Evolutionary conservation across 2,113 vertebrate species (phyloP).

Genomic region (Zonotrichia leucophrys): DNA sequence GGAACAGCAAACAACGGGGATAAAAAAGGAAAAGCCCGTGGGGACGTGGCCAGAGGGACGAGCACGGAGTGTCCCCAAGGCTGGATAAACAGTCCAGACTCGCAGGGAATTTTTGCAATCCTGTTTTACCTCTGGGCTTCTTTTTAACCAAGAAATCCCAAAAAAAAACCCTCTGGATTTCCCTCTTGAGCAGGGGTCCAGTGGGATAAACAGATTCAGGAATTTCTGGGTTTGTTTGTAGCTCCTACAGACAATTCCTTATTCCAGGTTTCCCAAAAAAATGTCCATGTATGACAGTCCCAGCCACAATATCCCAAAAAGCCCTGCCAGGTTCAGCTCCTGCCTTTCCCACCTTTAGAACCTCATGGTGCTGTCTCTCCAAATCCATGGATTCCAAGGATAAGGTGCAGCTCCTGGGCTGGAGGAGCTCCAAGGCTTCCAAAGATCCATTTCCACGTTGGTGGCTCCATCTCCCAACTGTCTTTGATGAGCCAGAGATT

Average conservation of each 20-base stretch:
- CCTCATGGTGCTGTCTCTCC: neutral
- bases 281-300: neutral
- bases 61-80: neutral
- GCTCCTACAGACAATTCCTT: neutral
- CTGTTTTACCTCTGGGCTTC: neutral
- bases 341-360: too few relatives aligned
- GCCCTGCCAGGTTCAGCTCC: neutral
- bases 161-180: neutral
- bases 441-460: neutral
- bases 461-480: neutral
- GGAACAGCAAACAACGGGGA: neutral
- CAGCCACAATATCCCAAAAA: neutral
- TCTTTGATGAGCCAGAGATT: neutral
- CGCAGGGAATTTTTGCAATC: neutral
- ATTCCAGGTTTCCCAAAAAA: neutral
- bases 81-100: neutral
- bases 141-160: neutral
- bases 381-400: neutral
- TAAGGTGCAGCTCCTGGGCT: neutral
- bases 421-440: neutral
- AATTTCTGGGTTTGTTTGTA: rapidly evolving
- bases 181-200: too few relatives aligned
- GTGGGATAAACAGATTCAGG: neutral
- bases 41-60: neutral
- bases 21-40: neutral